Conservation (phyloP, 2,888 invertebrate species). For the Epirrhoe tristata region DNA sequence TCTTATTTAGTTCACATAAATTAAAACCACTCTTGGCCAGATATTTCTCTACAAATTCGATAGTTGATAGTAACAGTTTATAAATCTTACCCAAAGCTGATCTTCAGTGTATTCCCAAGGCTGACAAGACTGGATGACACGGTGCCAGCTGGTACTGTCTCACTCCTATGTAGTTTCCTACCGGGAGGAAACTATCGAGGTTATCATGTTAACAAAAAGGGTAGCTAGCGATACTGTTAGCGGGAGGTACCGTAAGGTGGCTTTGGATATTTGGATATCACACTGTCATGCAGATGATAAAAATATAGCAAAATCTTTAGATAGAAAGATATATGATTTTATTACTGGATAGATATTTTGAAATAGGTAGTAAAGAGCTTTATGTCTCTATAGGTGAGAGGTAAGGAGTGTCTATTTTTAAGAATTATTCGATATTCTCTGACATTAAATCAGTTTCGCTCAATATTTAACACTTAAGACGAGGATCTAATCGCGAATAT, state of each 20-base stretch:
- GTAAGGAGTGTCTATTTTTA: too few relatives aligned
- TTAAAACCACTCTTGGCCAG: background rate
- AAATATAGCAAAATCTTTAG: too few relatives aligned
- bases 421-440: too few relatives aligned
- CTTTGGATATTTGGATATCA: constrained; percentile 24
- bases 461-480: too few relatives aligned
- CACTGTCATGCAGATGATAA: background rate
- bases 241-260: constrained; percentile 52
- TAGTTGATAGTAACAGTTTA: too few relatives aligned
- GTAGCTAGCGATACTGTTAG: constrained; percentile 69
- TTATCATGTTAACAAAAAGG: constrained; percentile 66
- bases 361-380: too few relatives aligned
- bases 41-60: background rate
- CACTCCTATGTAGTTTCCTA: constrained; percentile 89
- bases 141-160: constrained; percentile 90
- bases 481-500: too few relatives aligned
- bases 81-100: constrained; percentile 91
- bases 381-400: too few relatives aligned
- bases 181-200: constrained; percentile 80
- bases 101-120: constrained; percentile 92
- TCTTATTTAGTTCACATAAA: background rate
- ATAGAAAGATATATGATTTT: too few relatives aligned
- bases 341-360: too few relatives aligned
- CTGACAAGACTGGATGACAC: constrained; percentile 92
- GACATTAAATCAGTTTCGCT: too few relatives aligned